Evolutionary conservation across 2,797 vertebrate species (phyloP), one percentile per base, ranked within the genome.

Genomic region (Pipistrellus pygmaeus): DNA sequence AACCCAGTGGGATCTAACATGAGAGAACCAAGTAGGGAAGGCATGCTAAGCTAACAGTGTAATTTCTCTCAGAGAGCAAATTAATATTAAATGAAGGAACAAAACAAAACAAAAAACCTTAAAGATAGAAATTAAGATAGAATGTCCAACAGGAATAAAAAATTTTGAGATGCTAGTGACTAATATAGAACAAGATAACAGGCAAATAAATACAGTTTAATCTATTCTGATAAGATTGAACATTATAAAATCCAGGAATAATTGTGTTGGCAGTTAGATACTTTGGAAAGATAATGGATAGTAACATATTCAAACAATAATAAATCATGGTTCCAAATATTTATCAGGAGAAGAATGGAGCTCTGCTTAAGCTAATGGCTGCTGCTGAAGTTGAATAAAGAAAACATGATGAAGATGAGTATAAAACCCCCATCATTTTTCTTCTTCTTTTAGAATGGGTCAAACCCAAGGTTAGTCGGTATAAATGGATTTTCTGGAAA

Each of bases 401-500:
- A 72, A 91, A 68, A 41, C 15, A 27, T 7, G 27, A 21, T 3
- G 11, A 85, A 66, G 8, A 81, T 15, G 5, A 1, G 3, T 38
- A 75, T 76, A 27, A 92, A 94, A 82, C 3, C 15, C 25, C n/a
- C 0, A 68, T 21, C 14, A 72, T 57, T 23, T 20, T 57, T 51
- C 32, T 64, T 64, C 87, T 93, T 46, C 9, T 90, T 90, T 85
- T 3, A 15, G 23, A 91, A 14, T 83, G 44, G 46, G 44, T 86
- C 46, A 86, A 85, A 87, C 71, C 35, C 9, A 77, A 93, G 14
- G 1, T 84, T 32, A 86, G 9, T 71, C 80, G 46, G 23, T 73
- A 86, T 35, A 87, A 96, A 77, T 35, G 12, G 10, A 76, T 80
- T 90, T 90, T 60, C 51, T 69, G 48, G 9, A 68, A 88, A 91